Conservation (phyloP, 2,888 invertebrate genomes). For the Eupithecia subumbrata region DNA sequence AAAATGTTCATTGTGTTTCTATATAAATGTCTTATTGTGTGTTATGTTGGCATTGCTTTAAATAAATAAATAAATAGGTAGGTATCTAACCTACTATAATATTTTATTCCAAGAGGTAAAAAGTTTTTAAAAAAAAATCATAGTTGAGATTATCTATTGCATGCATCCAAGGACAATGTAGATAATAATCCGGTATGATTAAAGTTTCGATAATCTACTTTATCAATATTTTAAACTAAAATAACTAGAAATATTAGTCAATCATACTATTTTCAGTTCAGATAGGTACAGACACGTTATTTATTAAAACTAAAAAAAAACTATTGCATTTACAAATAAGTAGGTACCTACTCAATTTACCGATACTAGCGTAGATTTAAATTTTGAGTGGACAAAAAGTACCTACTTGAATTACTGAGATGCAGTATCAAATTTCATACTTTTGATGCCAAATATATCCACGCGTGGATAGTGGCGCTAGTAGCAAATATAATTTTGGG, state of each 20-base stretch:
- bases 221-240: neutral
- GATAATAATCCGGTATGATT: neutral
- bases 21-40: too few relatives aligned
- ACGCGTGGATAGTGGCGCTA: neutral
- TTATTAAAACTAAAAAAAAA: neutral
- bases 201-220: neutral
- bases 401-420: too few relatives aligned
- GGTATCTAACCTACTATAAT: neutral
- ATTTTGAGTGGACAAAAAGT: too few relatives aligned
- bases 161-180: neutral
- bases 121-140: too few relatives aligned
- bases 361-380: neutral
- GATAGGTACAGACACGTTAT: neutral
- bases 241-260: neutral
- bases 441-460: neutral
- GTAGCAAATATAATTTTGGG: neutral
- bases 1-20: too few relatives aligned
- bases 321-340: neutral
- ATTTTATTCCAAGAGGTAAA: neutral
- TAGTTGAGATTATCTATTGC: neutral
- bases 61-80: neutral
- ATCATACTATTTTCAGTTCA: neutral
- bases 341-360: neutral
- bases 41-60: too few relatives aligned
- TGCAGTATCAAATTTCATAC: neutral